phyloP scores from a whole-genome alignment of 1,140 invertebrate genomes.

The Adelges cooleyi region DNA sequence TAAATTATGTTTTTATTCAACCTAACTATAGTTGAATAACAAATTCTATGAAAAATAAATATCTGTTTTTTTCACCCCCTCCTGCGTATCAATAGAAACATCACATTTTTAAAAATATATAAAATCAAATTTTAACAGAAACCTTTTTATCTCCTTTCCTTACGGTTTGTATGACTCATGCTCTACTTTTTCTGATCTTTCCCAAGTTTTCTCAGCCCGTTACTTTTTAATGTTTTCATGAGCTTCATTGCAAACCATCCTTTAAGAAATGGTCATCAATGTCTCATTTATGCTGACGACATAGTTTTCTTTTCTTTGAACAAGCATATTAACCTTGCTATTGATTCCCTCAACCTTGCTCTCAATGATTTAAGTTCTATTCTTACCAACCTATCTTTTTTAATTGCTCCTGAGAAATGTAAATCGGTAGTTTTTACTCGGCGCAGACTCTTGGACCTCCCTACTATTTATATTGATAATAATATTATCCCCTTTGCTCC shows the following conservation, averaged over 20 bases:
- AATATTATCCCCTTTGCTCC: background rate
- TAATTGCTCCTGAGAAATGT: background rate
- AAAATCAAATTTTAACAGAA: background rate
- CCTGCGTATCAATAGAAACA: background rate
- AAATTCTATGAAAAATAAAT: background rate
- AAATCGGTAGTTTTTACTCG: background rate
- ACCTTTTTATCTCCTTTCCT: background rate
- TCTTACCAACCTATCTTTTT: background rate
- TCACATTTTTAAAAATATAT: background rate
- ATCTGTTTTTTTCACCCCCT: background rate
- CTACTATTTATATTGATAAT: background rate
- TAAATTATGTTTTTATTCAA: background rate
- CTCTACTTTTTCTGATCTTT: background rate
- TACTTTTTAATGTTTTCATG: conserved; percentile 1
- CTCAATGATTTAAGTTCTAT: background rate
- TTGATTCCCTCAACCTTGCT: background rate
- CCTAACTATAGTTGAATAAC: background rate
- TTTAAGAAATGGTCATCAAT: background rate
- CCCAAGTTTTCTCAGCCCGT: background rate
- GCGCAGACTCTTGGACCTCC: background rate
- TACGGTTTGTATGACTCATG: background rate
- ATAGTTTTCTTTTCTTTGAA: background rate
- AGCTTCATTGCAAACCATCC: background rate
- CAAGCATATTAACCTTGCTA: background rate
- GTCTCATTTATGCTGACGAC: background rate